phyloP scores from a whole-genome alignment of 1,140 invertebrate species.

The Drosophila bipectinata region DNA sequence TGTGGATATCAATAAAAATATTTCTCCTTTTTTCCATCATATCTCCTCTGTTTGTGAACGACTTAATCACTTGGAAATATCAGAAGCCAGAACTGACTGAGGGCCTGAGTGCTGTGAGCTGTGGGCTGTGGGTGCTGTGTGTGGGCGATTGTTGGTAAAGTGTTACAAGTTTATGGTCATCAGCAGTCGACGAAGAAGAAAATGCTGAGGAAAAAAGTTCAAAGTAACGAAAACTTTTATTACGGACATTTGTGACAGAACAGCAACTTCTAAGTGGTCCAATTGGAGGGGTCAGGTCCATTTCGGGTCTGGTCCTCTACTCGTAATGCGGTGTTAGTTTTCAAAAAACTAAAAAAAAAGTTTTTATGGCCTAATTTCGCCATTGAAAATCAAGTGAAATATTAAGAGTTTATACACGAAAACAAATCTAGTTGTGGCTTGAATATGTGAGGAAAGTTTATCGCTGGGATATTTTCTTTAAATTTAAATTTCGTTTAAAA shows the following conservation, averaged over 20 bases:
- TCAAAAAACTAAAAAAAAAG: conserved; percentile 22
- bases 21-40: conserved; percentile 29
- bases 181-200: conserved; percentile 18
- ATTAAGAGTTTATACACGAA: conserved; percentile 30
- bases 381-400: conserved; percentile 50
- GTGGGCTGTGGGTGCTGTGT: background rate
- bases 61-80: conserved; percentile 69
- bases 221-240: conserved; percentile 50
- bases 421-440: conserved; percentile 15
- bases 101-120: no score
- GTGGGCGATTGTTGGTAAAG: conserved; percentile 28
- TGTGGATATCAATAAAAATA: conserved; percentile 65
- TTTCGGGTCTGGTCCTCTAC: background rate
- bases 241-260: conserved; percentile 43
- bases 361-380: conserved; percentile 41
- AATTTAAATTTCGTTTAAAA: conserved; percentile 3
- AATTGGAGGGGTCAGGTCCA: conserved; percentile 20
- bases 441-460: no score
- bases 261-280: conserved; percentile 50
- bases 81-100: conserved; percentile 13
- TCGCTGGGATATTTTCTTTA: background rate
- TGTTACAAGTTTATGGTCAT: conserved; percentile 56
- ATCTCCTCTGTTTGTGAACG: conserved; percentile 46
- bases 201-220: conserved; percentile 1
- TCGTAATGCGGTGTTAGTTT: conserved; percentile 47